phyloP scores from a whole-genome alignment of 2,888 invertebrate genomes.

The Noctua janthina region DNA sequence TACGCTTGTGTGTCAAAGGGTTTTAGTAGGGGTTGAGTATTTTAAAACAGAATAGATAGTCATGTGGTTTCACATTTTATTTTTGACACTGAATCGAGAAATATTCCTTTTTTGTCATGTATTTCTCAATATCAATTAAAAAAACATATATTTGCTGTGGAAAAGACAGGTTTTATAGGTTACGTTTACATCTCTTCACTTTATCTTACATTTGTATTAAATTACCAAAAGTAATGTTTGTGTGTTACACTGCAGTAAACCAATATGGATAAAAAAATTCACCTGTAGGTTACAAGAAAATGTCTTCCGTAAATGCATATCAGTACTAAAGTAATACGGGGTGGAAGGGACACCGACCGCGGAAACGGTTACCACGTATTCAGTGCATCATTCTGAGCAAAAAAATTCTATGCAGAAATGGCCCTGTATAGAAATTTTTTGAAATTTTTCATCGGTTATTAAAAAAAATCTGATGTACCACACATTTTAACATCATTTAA shows the following conservation, averaged over 20 bases:
- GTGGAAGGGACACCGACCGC: too few relatives aligned
- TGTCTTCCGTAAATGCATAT: neutral
- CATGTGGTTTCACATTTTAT: neutral
- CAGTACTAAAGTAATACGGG: neutral
- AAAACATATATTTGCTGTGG: neutral
- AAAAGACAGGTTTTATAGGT: too few relatives aligned
- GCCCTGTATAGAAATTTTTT: too few relatives aligned
- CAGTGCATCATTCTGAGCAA: too few relatives aligned
- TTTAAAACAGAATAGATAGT: neutral
- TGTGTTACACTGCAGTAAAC: neutral
- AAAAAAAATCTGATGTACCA: too few relatives aligned
- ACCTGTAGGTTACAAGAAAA: neutral
- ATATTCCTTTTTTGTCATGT: neutral
- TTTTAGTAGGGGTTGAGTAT: neutral
- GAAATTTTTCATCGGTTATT: too few relatives aligned
- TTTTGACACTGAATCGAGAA: neutral
- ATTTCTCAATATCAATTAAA: neutral
- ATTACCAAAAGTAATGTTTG: neutral
- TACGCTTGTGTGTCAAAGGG: constrained; percentile 13
- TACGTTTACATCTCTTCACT: neutral
- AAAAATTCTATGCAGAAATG: too few relatives aligned
- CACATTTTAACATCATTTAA: too few relatives aligned
- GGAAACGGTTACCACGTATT: too few relatives aligned
- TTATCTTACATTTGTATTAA: neutral
- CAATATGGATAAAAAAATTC: neutral